Evolutionary conservation across 1,140 invertebrate genomes (phyloP).

Genomic region (Papilio glaucus): DNA sequence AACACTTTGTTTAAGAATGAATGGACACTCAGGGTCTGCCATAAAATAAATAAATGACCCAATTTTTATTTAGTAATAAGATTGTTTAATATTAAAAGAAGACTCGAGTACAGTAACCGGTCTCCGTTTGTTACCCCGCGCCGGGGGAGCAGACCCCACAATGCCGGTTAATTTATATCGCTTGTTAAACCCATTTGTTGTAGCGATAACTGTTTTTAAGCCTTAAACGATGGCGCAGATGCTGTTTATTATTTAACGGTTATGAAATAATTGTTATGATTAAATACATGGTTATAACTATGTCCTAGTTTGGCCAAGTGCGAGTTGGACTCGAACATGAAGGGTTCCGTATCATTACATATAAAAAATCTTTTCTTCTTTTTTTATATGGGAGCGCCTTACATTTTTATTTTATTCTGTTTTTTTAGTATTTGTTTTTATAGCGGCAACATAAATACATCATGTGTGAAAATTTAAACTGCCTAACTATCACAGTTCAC

Average conservation of each 20-base stretch:
- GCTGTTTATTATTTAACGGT: neutral
- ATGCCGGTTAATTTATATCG: neutral
- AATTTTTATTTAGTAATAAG: neutral
- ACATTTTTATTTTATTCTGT: too few relatives aligned
- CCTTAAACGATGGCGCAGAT: neutral
- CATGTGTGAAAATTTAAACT: too few relatives aligned
- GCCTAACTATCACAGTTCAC: too few relatives aligned
- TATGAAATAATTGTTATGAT: neutral
- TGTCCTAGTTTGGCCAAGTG: neutral
- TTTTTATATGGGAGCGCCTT: too few relatives aligned
- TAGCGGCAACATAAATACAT: too few relatives aligned
- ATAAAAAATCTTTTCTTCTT: too few relatives aligned
- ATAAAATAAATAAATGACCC: neutral
- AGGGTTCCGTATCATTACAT: too few relatives aligned
- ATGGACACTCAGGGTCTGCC: neutral
- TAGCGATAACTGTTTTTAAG: neutral
- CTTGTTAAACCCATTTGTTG: constrained; percentile 9
- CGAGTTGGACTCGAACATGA: neutral
- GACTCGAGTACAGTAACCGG: neutral
- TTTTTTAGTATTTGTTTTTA: too few relatives aligned
- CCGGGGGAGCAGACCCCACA: neutral
- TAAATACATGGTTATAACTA: neutral
- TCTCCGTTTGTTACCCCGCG: neutral
- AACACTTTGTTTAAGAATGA: too few relatives aligned
- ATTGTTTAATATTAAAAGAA: neutral